These are phyloP conservation scores for Forbesichthys papilliferus DNA, from an alignment of 2,113 vertebrate species.

Conservation along the genomic window DNA sequence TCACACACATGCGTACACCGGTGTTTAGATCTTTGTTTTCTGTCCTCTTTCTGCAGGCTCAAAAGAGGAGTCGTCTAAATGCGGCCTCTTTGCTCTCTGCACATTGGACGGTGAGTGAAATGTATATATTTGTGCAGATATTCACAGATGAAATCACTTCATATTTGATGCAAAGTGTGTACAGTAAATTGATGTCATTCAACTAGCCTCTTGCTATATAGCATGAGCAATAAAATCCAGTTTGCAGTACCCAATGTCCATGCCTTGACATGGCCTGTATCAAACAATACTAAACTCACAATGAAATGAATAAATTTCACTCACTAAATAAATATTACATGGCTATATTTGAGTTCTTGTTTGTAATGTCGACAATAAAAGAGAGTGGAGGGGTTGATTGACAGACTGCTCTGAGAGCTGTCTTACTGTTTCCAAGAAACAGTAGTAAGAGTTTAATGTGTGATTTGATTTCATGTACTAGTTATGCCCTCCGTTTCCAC, in stretches of 20 bases:
- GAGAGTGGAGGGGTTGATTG: neutral
- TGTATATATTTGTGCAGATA: too few relatives aligned
- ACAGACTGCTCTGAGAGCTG: neutral
- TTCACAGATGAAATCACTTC: too few relatives aligned
- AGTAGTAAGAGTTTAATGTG: too few relatives aligned
- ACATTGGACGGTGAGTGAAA: constrained; percentile 90
- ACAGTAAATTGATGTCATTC: too few relatives aligned
- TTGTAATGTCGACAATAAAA: neutral
- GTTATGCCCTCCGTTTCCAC: neutral
- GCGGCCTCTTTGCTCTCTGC: constrained; percentile 94
- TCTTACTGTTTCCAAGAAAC: too few relatives aligned
- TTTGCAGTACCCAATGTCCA: neutral
- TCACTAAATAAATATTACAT: neutral
- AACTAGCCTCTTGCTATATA: neutral
- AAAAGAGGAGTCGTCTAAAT: constrained; percentile 76
- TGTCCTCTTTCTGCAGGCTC: constrained; percentile 59
- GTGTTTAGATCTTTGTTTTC: neutral
- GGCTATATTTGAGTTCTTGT: neutral
- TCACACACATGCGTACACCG: neutral
- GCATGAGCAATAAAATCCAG: neutral
- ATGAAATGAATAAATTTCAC: neutral
- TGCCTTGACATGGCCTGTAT: neutral
- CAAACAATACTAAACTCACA: neutral
- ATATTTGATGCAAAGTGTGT: too few relatives aligned
- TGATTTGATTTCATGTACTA: too few relatives aligned